These are phyloP conservation scores for Platycheirus albimanus DNA, from an alignment of 2,888 invertebrate genomes.

Conservation along the genomic window DNA sequence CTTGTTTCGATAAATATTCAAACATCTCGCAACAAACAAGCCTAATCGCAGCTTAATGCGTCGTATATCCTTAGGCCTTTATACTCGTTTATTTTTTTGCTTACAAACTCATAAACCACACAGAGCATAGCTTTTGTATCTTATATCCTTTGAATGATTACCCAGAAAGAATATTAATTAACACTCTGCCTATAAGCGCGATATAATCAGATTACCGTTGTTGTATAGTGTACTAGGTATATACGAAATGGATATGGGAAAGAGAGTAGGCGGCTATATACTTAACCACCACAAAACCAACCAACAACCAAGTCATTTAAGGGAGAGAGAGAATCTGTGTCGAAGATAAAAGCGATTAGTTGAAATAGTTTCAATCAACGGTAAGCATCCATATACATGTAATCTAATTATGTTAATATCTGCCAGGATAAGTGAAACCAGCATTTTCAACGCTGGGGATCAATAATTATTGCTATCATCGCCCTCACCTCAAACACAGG, in stretches of 20 bases:
- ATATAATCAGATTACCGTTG: slow-evolving; percentile 47
- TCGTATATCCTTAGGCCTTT: too few relatives aligned
- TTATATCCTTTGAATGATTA: slow-evolving; percentile 38
- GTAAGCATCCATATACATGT: slow-evolving; percentile 35
- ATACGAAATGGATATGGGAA: background rate
- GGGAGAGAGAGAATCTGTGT: slow-evolving; percentile 2
- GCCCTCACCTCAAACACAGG: slow-evolving; percentile 2
- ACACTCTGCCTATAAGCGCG: slow-evolving; percentile 22
- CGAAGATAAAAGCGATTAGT: slow-evolving; percentile 42
- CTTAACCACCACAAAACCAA: background rate
- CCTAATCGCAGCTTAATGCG: background rate
- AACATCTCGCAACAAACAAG: background rate
- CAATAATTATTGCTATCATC: slow-evolving; percentile 32
- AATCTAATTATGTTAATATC: slow-evolving; percentile 56
- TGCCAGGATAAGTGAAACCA: slow-evolving; percentile 23
- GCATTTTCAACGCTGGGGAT: slow-evolving; percentile 6
- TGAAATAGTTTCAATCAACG: slow-evolving; percentile 60
- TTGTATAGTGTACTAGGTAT: background rate
- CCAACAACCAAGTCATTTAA: background rate
- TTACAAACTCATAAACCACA: background rate
- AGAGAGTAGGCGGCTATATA: too few relatives aligned
- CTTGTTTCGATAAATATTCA: background rate
- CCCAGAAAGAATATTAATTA: slow-evolving; percentile 55
- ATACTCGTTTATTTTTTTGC: background rate
- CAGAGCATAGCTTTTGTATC: background rate